phyloP scores from a whole-genome alignment of 2,797 vertebrate species.

The Threskiornis aethiopicus region DNA sequence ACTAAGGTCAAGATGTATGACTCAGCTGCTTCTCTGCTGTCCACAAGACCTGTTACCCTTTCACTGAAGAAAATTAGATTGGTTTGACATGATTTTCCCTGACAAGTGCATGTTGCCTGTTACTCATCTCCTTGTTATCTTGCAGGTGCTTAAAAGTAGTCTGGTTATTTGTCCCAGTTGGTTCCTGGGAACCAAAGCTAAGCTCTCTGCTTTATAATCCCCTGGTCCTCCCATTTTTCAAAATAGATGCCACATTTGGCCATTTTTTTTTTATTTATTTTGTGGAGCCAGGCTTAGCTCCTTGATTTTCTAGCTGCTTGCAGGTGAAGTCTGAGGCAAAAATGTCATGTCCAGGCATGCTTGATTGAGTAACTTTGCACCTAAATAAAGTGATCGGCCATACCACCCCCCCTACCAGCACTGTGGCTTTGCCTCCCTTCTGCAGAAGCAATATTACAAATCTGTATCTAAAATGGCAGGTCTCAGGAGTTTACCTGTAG shows the following conservation, averaged over 20 bases:
- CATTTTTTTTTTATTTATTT: not conserved
- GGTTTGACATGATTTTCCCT: constrained; percentile 33
- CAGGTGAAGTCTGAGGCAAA: not conserved
- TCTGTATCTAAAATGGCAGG: not conserved
- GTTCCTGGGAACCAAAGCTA: not conserved
- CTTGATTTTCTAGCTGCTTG: not conserved
- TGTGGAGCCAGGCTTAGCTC: not conserved
- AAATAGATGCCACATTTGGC: not conserved
- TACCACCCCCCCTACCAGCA: not conserved
- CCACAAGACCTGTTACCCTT: constrained; percentile 34
- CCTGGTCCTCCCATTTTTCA: not conserved
- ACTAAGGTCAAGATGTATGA: constrained; percentile 4
- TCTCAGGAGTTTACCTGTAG: not conserved
- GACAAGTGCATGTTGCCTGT: constrained; percentile 12
- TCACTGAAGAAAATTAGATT: constrained; percentile 11
- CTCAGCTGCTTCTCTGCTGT: not conserved
- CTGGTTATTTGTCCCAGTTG: constrained; percentile 7
- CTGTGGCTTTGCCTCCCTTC: not conserved
- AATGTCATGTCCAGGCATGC: not conserved
- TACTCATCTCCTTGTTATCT: constrained; percentile 36
- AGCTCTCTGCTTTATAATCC: not conserved
- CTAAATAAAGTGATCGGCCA: not conserved
- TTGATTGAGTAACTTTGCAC: not conserved
- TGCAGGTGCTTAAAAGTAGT: not conserved
- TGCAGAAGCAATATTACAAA: not conserved